These are phyloP conservation scores for Syrrhaptes paradoxus DNA, from an alignment of 2,113 vertebrate species.

Conservation along the genomic window DNA sequence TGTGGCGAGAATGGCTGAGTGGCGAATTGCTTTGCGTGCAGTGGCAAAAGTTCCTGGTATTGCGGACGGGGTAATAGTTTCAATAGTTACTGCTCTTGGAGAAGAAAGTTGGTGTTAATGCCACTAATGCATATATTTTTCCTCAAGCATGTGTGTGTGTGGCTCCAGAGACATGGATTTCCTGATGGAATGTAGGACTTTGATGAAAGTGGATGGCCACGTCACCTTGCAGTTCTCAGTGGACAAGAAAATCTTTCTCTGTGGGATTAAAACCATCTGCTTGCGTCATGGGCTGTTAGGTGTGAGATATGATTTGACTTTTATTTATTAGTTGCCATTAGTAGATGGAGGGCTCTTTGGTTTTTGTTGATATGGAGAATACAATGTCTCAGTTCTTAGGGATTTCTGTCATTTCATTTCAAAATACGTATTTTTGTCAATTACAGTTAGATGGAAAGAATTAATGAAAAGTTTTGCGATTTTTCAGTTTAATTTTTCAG, in stretches of 20 bases:
- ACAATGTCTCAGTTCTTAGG: background rate
- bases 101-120: background rate
- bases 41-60: background rate
- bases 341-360: background rate
- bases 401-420: background rate
- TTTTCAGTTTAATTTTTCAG: background rate
- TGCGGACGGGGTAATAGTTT: background rate
- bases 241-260: background rate
- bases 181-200: background rate
- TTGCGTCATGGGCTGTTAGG: conserved; percentile 8
- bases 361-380: background rate
- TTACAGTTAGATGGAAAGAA: background rate
- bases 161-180: background rate
- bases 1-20: background rate
- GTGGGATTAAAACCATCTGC: conserved; percentile 32
- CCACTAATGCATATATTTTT: background rate
- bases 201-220: background rate
- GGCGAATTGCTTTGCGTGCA: background rate
- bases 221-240: background rate
- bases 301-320: background rate
- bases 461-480: background rate
- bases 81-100: background rate
- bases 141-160: background rate
- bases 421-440: background rate
- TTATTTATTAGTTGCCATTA: background rate